Evolutionary conservation across 2,797 vertebrate species (phyloP), one percentile per base, ranked within the genome.

Genomic region (Bryconaethiops microstoma): DNA sequence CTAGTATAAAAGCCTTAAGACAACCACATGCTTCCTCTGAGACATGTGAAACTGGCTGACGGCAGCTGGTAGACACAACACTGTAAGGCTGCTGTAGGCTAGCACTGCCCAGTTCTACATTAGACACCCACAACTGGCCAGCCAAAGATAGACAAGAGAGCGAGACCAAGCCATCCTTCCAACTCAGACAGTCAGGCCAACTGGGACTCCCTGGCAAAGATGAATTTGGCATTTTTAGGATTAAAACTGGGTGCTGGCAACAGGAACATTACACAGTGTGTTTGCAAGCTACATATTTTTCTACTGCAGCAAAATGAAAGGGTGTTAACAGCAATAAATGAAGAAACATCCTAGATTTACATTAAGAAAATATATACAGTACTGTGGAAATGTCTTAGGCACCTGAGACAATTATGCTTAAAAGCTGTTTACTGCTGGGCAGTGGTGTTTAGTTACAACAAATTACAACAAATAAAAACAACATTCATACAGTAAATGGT

Each of bases 121-220:
- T 9, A 60, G 29, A 40, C 16, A 39, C 29, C 63, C 29, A 65
- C 63, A 17, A 19, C 6, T 65, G 35, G 63, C 9, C 29, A 19
- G 7, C 63, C 29, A 65, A 64, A 65, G 29, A 60, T 60, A 63
- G 13, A 65, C 35, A 65, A 35, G 63, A 65, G 16, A 65, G 13
- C 29, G 5, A 10, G 14, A 29, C 25, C 25, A 63, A 63, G 60
- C 60, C 25, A 63, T 14, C 60, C 8, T 14, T 3, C 63, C 35
- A 29, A 65, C 25, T 19, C 14, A 65, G 39, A 65, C 42, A 39
- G 63, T 7, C 19, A 0, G 35, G 17, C 35, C 60, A 63, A 63
- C 25, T 29, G 60, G 60, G 25, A 63, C 25, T 16, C 5, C 25
- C 5, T 14, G 25, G 5, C 25, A 63, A 13, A 35, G 10, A 16